phyloP scores from a whole-genome alignment of 2,113 vertebrate species.

The Alosa alosa region DNA sequence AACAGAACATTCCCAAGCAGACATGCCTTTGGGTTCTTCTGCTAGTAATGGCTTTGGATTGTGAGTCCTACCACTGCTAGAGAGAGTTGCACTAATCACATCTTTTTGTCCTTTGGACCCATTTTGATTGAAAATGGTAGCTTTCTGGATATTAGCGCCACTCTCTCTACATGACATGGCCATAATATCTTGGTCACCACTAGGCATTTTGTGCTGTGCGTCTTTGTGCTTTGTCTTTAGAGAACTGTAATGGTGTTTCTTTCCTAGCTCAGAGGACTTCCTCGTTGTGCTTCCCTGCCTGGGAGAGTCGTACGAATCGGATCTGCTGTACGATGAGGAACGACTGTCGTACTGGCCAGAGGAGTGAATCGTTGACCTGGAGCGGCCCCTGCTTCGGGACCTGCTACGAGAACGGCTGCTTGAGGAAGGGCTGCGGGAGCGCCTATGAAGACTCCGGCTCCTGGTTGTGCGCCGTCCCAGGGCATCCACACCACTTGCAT shows the following conservation, averaged over 20 bases:
- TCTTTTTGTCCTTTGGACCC: slow-evolving; percentile 49
- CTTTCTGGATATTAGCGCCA: slow-evolving; percentile 43
- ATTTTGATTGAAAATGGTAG: slow-evolving; percentile 41
- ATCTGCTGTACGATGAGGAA: slow-evolving; percentile 76
- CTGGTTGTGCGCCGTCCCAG: slow-evolving; percentile 61
- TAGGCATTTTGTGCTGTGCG: slow-evolving; percentile 53
- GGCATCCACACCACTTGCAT: slow-evolving; percentile 70
- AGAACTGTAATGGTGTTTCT: slow-evolving; percentile 59
- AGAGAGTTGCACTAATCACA: slow-evolving; percentile 12
- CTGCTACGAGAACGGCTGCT: slow-evolving; percentile 80
- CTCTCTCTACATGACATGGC: slow-evolving; percentile 49
- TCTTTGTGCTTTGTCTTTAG: slow-evolving; percentile 69
- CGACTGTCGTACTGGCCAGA: slow-evolving; percentile 66
- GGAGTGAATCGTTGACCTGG: slow-evolving; percentile 78
- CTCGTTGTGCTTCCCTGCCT: slow-evolving; percentile 61
- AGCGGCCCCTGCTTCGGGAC: slow-evolving; percentile 79
- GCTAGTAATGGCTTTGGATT: slow-evolving; percentile 54
- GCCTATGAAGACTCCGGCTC: slow-evolving; percentile 63
- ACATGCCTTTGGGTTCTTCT: slow-evolving; percentile 57
- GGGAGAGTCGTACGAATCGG: slow-evolving; percentile 75
- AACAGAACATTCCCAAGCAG: slow-evolving; percentile 69
- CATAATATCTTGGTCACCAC: slow-evolving; percentile 36
- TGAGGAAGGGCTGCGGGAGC: slow-evolving; percentile 78
- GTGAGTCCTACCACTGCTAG: slow-evolving; percentile 15
- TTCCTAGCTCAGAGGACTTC: slow-evolving; percentile 63